phyloP scores from a whole-genome alignment of 2,113 vertebrate genomes.

The Rhynchopsitta pachyrhyncha region DNA sequence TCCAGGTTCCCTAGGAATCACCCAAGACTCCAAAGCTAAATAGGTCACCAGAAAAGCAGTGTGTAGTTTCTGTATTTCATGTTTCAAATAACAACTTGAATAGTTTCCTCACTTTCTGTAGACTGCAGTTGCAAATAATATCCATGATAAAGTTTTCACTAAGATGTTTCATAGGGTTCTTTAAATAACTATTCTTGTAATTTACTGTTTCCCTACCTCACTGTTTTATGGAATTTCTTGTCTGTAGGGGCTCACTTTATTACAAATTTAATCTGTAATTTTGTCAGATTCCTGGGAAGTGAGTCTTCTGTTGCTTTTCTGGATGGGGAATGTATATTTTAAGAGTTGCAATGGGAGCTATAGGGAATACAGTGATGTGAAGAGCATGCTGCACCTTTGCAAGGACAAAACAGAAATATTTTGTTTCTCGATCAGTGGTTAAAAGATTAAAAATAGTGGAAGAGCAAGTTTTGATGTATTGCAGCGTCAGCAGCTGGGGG shows the following conservation, averaged over 20 bases:
- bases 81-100: not conserved
- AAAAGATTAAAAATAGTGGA: not conserved
- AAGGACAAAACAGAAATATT: not conserved
- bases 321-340: not conserved
- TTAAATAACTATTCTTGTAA: not conserved
- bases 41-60: slow-evolving; percentile 11
- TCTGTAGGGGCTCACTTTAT: not conserved
- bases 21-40: slow-evolving; percentile 56
- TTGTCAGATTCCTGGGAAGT: not conserved
- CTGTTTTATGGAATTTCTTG: not conserved
- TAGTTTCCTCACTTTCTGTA: not conserved
- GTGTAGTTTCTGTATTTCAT: not conserved
- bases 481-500: not conserved
- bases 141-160: not conserved
- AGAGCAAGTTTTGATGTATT: not conserved
- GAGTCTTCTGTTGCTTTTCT: not conserved
- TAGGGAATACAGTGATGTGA: not conserved
- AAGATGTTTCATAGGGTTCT: not conserved
- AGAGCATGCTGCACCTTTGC: not conserved
- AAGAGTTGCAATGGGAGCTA: not conserved
- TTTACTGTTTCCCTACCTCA: not conserved
- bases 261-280: not conserved
- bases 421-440: not conserved
- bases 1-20: slow-evolving; percentile 35
- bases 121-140: not conserved